These are phyloP conservation scores for Anolis apletophallus DNA, from an alignment of 2,797 vertebrate species.

Conservation along the genomic window DNA sequence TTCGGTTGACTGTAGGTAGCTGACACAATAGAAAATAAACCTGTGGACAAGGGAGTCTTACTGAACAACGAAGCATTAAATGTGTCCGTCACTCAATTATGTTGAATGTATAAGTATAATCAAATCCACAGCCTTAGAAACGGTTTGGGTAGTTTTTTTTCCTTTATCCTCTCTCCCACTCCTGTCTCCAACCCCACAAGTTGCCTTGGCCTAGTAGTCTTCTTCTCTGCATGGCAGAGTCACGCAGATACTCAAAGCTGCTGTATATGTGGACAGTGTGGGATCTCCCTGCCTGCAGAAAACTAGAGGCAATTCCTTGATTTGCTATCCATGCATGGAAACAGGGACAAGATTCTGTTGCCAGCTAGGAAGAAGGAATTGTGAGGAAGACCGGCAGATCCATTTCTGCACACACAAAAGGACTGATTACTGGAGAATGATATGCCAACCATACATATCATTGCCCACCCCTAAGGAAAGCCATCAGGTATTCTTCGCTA, in stretches of 20 bases:
- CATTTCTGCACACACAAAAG: neutral
- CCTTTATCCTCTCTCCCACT: too few species aligned
- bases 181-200: too few species aligned
- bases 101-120: neutral
- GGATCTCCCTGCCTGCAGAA: neutral
- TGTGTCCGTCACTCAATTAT: neutral
- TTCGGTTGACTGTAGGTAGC: too few species aligned
- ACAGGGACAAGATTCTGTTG: neutral
- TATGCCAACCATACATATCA: neutral
- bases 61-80: neutral
- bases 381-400: neutral
- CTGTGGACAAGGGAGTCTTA: too few species aligned
- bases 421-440: neutral
- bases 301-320: neutral
- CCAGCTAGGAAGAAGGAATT: neutral
- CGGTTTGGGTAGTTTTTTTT: neutral
- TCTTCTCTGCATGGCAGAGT: neutral
- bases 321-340: neutral
- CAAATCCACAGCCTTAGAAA: neutral
- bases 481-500: neutral
- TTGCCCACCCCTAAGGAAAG: neutral
- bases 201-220: neutral
- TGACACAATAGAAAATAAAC: too few species aligned
- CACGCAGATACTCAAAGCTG: neutral
- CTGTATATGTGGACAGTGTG: neutral